Evolutionary conservation across 2,797 vertebrate genomes (phyloP), one percentile per base, ranked within the genome.

Genomic region (Tamandua tetradactyla): DNA sequence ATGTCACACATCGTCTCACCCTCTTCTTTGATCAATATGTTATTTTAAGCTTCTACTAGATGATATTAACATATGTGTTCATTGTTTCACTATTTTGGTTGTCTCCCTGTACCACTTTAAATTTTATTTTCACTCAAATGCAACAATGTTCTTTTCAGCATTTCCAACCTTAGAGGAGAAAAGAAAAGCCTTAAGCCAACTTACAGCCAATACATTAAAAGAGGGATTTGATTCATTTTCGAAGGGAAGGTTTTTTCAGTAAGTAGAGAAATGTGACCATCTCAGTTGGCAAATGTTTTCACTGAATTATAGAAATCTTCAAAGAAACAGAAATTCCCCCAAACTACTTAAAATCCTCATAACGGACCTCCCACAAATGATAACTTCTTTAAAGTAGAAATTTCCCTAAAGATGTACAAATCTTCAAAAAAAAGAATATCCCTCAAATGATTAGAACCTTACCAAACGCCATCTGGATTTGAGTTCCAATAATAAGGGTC

Each of bases 401-500:
- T 14, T 91, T 87, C 96, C 97, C 97, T 80, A 71, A 97, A 98
- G 97, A 97, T 96, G 96, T 89, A 97, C 97, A 57, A 96, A 96
- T 97, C 98, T 98, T 98, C 97, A 98, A 97, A 98, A 47, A n/a
- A 98, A 97, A 96, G 97, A 97, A 97, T 98, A 97, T 95, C 85
- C 96, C 66, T 98, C 95, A 81, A 84, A 96, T 97, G 96, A 98
- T 97, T 98, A 96, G 98, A 98, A 98, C 97, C 97, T 92, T 97
- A 87, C 97, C 96, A 96, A 97, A 96, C 96, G 95, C 97, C 98
- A 98, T 98, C 98, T 98, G 98, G 98, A 98, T 98, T 93, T 52
- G 69, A 98, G 97, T 96, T 98, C 94, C 97, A 98, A 97, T 98
- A 98, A 98, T 97, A 98, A 97, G 97, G 98, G 98, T 98, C 98